Base-by-base conservation (phyloP, 1,140 invertebrate genomes). In the Laupala kohalensis region DNA sequence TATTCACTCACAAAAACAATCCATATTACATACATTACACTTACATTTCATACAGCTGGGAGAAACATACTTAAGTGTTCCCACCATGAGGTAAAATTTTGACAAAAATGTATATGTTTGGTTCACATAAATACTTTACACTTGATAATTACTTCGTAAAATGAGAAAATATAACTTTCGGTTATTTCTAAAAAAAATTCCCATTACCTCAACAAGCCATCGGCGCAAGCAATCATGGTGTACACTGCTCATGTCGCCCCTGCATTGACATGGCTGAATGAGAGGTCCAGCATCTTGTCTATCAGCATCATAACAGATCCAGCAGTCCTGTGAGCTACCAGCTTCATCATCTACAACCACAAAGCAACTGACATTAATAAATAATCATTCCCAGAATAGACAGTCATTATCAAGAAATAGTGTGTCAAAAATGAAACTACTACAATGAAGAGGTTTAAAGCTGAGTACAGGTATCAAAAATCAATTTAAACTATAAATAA, bases 171-270 rank as follows among this genome's bases (percentile, higher is more conserved):
- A n/a, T n/a, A n/a, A n/a, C n/a, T n/a, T n/a, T n/a, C n/a, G n/a
- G n/a, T n/a, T n/a, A n/a, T n/a, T n/a, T n/a, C n/a, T n/a, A n/a
- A 53, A 2, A 53, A 53, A 53, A 53, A 53, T 53, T 53, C 1
- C 9, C 19, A 65, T 78, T 80, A 88, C 89, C 83, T 90, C 92
- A 30, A 94, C 88, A 1, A 95, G 86, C 92, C 92, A 95, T 74
- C 92, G 87, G 71, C 92, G 86, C n/a, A 96, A 83, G 82, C 95
- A 96, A 77, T 95, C 91, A 78, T 97, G 94, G 82, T 97, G 94
- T 25, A 95, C 94, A 30, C 88, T 89, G 26, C 91, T 90, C 12
- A 96, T 91, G 80, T 96, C 94, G 4, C 95, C 95, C 71, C 91
- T 90, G 80, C 94, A 97, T 66, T 89, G 86, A 77, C 95, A 97